A percentile compares a stretch with the other conserved stretches of the same genome.
These are phyloP conservation scores for Papilio polyxenes DNA, from an alignment of 1,140 invertebrate species.

Conservation along the genomic window DNA sequence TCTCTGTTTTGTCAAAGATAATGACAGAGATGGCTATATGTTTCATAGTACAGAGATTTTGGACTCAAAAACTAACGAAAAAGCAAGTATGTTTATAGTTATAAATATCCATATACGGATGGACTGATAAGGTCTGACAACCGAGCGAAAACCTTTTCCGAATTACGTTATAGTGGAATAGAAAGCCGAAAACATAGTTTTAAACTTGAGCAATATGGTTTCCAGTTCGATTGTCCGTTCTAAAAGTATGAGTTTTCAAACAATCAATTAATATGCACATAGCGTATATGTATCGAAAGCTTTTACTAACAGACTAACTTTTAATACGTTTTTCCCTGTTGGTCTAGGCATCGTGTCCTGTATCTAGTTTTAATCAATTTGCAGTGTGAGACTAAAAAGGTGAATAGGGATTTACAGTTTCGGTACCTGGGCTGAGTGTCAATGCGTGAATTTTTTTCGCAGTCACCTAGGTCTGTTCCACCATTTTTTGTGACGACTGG, in stretches of 20 bases:
- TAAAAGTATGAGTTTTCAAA: not conserved
- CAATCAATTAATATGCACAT: not conserved
- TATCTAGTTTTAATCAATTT: not conserved
- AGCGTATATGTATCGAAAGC: not conserved
- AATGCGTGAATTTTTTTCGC: not conserved
- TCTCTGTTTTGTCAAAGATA: no score
- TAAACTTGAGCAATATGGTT: not conserved
- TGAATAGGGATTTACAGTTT: not conserved
- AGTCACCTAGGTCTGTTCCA: no score
- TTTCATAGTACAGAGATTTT: no score
- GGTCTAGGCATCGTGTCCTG: not conserved
- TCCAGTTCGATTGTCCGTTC: not conserved
- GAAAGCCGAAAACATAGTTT: not conserved
- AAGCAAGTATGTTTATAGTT: not conserved
- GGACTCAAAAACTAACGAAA: no score
- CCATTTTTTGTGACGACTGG: not conserved
- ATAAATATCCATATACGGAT: not conserved
- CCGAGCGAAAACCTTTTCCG: constrained; percentile 4
- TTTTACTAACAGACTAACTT: not conserved
- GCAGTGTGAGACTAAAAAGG: not conserved
- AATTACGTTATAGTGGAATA: not conserved
- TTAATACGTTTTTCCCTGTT: not conserved
- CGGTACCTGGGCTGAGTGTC: not conserved
- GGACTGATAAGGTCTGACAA: not conserved
- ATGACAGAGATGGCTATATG: no score